Conservation (phyloP, 2,797 vertebrate species). For the Channa striata region DNA sequence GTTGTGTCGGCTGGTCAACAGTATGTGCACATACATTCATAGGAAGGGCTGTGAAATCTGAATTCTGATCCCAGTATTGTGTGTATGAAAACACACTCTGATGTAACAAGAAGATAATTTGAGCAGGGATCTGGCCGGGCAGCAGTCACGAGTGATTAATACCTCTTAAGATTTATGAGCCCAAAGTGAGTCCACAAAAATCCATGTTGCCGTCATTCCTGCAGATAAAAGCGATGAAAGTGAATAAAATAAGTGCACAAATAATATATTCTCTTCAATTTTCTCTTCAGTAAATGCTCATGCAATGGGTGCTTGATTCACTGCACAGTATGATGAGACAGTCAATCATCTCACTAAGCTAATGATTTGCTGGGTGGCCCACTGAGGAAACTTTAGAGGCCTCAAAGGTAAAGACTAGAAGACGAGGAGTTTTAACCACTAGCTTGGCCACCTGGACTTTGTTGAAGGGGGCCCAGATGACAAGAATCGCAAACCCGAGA, state of each 20-base stretch:
- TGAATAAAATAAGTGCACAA: background rate
- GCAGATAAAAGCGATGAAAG: background rate
- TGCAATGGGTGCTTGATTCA: background rate
- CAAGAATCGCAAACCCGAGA: background rate
- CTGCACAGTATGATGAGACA: background rate
- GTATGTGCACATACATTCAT: background rate
- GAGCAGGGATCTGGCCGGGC: conserved; percentile 2
- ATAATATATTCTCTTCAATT: background rate
- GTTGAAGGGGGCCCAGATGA: background rate
- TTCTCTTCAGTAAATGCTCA: too few species aligned
- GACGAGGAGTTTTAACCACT: too few species aligned
- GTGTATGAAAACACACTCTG: conserved; percentile 22
- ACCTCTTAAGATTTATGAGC: background rate
- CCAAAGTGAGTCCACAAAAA: background rate
- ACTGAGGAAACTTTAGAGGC: too few species aligned
- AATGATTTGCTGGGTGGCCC: too few species aligned
- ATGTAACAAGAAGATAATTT: conserved; percentile 11
- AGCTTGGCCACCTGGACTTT: too few species aligned
- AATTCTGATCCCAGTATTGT: background rate
- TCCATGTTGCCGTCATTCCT: background rate
- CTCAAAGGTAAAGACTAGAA: too few species aligned
- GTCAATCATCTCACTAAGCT: background rate
- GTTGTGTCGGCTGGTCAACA: background rate
- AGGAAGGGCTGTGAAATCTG: background rate
- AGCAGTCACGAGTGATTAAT: conserved; percentile 5